Base-by-base conservation (phyloP, 2,797 vertebrate species). In the Chaenodraco wilsoni region DNA sequence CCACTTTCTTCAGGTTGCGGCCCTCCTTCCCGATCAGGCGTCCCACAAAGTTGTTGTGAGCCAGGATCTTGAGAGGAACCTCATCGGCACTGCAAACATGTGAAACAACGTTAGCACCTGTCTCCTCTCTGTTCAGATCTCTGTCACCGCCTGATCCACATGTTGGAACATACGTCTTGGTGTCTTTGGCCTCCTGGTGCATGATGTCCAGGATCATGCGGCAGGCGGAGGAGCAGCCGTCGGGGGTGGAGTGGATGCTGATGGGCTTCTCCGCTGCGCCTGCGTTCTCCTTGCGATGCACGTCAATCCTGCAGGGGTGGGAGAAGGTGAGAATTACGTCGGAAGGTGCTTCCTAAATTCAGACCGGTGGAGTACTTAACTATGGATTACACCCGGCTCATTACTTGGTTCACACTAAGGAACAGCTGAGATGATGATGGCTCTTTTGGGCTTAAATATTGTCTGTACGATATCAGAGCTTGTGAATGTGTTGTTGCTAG, bases 121-220 rank as follows among this genome's bases (percentile, higher is more conserved):
- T 33, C n/a, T 46, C 9, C n/a, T 31, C 16, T 17, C 44, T 12
- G 27, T 27, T 27, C 27, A 27, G 8, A 37, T 37, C 33, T 9
- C 6, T 0, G 8, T 37, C 33, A 6, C 33, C 33, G 33, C 33
- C 33, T 37, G 33, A 37, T 33, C 1, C 2, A 56, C 17, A n/a
- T 37, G 31, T 31, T 56, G 31, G 33, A 37, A 59, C 52, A 4
- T 63, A 99, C 97, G 97, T 97, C 92, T 99, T 98, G 83, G 97
- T 98, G 93, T 98, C 97, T 91, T 98, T 98, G 4, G 97, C 97
- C 85, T 99, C 97, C 90, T 99, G 97, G 41, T 97, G 96, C 97
- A 99, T 99, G 88, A 99, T 97, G 83, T 99, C 97, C 87, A 99
- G 84, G 88, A 99, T 98, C 97, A 99, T 98, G 69, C 95, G 95